Percentiles rank a stretch among this genome's conserved stretches.
Conservation (phyloP, 2,113 vertebrate genomes). For the Lynx canadensis region DNA sequence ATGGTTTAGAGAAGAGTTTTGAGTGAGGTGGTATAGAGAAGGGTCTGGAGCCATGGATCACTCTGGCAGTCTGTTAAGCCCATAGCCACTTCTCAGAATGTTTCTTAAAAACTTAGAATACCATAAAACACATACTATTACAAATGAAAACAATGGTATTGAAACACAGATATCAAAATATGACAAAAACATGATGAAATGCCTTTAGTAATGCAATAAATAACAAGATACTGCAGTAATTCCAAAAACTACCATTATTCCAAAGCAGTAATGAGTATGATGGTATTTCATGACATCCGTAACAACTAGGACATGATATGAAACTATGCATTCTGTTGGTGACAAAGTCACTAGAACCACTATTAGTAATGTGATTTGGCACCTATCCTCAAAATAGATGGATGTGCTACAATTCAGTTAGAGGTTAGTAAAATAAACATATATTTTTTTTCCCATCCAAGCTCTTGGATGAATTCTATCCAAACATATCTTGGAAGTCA, state of each 20-base stretch:
- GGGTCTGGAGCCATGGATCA: not conserved
- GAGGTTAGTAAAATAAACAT: not conserved
- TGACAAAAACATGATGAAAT: not conserved
- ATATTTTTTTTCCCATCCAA: not conserved
- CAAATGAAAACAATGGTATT: slow-evolving; percentile 12
- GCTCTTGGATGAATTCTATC: slow-evolving; percentile 2
- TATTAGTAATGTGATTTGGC: not conserved
- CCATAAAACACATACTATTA: not conserved
- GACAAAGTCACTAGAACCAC: not conserved
- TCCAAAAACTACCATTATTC: not conserved
- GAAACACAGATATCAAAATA: not conserved
- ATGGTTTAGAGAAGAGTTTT: not conserved
- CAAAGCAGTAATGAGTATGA: not conserved
- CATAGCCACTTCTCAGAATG: not conserved
- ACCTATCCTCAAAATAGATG: not conserved
- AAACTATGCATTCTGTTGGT: not conserved
- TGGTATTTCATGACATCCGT: not conserved
- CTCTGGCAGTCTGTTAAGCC: not conserved
- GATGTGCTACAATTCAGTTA: not conserved
- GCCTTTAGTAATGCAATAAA: not conserved
- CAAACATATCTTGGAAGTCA: not conserved
- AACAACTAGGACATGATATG: not conserved
- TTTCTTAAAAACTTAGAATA: not conserved
- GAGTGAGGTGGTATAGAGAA: not conserved
- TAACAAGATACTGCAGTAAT: not conserved